A percentile compares a stretch with the other conserved stretches of the same genome.
These are phyloP conservation scores for Platysternon megacephalum DNA, from an alignment of 2,113 vertebrate species.

Conservation along the genomic window DNA sequence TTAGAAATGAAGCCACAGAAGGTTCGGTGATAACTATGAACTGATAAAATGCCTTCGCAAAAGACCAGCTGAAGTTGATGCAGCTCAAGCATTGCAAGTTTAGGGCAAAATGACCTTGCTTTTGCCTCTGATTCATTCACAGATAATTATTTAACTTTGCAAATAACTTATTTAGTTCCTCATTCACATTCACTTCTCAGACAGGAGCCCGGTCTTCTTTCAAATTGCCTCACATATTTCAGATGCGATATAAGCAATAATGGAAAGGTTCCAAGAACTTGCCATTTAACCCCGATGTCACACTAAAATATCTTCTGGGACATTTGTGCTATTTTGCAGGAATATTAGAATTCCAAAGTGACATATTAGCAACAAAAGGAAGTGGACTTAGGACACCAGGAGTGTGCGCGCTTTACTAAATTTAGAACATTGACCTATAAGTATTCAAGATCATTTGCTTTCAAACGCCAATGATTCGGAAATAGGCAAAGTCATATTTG, in stretches of 20 bases:
- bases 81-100: not conserved
- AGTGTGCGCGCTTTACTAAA: not conserved
- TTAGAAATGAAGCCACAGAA: conserved; percentile 23
- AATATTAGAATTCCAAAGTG: not conserved
- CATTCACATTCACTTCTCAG: not conserved
- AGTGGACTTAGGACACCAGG: not conserved
- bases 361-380: not conserved
- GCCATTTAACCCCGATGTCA: not conserved
- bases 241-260: not conserved
- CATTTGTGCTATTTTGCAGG: not conserved
- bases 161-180: not conserved
- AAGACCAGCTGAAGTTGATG: not conserved
- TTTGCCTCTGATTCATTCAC: not conserved
- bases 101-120: not conserved
- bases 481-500: not conserved
- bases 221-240: not conserved
- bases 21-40: conserved; percentile 25
- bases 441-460: not conserved
- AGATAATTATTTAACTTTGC: not conserved
- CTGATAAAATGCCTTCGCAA: not conserved
- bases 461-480: not conserved
- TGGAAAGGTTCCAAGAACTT: not conserved
- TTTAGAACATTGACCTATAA: not conserved
- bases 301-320: not conserved
- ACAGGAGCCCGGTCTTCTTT: not conserved